These are phyloP conservation scores for Spicauda simplicius DNA, from an alignment of 2,888 invertebrate species.

Conservation along the genomic window DNA sequence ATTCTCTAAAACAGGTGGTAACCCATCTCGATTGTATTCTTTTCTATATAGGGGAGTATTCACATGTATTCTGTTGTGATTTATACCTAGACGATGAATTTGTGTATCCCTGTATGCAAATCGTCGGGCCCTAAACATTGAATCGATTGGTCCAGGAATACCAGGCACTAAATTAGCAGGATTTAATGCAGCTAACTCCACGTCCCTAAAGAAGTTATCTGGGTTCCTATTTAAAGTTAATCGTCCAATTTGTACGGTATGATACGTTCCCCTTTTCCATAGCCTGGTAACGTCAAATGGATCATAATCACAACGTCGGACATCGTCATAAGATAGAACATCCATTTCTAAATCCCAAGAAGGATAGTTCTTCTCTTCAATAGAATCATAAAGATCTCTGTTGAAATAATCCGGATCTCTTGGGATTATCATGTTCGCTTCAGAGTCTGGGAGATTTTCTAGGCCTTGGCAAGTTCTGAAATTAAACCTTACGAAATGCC, in stretches of 20 bases:
- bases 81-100: constrained; percentile 62
- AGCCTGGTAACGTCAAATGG: constrained; percentile 65
- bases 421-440: constrained; percentile 86
- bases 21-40: constrained; percentile 74
- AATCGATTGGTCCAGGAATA: constrained; percentile 64
- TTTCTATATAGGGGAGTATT: constrained; percentile 60
- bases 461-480: constrained; percentile 95
- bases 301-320: constrained; percentile 57
- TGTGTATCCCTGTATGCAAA: constrained; percentile 62
- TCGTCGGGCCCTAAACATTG: constrained; percentile 57
- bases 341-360: constrained; percentile 68
- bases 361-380: constrained; percentile 85
- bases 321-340: constrained; percentile 54
- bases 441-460: constrained; percentile 87
- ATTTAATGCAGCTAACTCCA: constrained; percentile 60
- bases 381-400: constrained; percentile 95
- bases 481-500: constrained; percentile 94
- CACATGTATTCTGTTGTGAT: constrained; percentile 61
- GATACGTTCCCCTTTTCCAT: constrained; percentile 68
- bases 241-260: constrained; percentile 58
- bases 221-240: constrained; percentile 58
- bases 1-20: constrained; percentile 88
- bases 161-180: constrained; percentile 70
- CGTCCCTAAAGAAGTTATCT: constrained; percentile 59
- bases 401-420: constrained; percentile 93